Conservation (phyloP, 2,797 vertebrate genomes). For the Anguilla megastoma region DNA sequence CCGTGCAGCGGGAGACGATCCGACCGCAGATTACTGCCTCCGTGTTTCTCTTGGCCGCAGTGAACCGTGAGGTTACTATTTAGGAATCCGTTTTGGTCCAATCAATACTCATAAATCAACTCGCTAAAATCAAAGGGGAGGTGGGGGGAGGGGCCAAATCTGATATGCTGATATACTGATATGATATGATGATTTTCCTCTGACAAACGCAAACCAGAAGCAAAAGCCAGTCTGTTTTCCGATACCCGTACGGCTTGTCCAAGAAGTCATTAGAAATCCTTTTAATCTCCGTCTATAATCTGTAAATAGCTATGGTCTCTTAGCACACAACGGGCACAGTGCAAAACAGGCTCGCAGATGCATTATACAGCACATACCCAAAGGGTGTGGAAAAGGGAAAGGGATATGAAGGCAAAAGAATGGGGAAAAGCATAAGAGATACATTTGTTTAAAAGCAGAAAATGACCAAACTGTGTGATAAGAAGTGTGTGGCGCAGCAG, state of each 20-base stretch:
- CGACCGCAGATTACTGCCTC: slow-evolving; percentile 43
- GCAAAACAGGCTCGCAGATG: slow-evolving; percentile 18
- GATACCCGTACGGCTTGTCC: slow-evolving; percentile 38
- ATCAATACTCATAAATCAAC: slow-evolving; percentile 63
- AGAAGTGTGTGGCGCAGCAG: neutral
- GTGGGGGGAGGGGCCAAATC: slow-evolving; percentile 41
- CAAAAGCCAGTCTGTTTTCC: slow-evolving; percentile 49
- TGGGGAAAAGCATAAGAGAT: slow-evolving; percentile 58
- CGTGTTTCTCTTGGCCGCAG: slow-evolving; percentile 46
- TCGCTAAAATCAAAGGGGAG: slow-evolving; percentile 47
- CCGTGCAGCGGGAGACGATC: slow-evolving; percentile 38
- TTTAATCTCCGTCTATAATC: slow-evolving; percentile 43
- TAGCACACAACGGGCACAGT: slow-evolving; percentile 61
- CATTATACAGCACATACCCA: slow-evolving; percentile 63
- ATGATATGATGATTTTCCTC: slow-evolving; percentile 12
- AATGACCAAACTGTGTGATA: slow-evolving; percentile 21
- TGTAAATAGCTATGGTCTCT: slow-evolving; percentile 49
- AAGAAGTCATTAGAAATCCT: slow-evolving; percentile 45
- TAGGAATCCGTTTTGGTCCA: slow-evolving; percentile 60
- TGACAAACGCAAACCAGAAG: slow-evolving; percentile 16
- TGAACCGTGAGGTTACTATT: slow-evolving; percentile 39
- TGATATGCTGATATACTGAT: slow-evolving; percentile 22
- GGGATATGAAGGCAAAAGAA: slow-evolving; percentile 66
- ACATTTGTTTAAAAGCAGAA: slow-evolving; percentile 42
- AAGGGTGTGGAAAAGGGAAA: slow-evolving; percentile 66